Percentiles rank a stretch among this genome's conserved stretches.
Conservation (phyloP, 2,113 vertebrate species). For the Probosciger aterrimus region DNA sequence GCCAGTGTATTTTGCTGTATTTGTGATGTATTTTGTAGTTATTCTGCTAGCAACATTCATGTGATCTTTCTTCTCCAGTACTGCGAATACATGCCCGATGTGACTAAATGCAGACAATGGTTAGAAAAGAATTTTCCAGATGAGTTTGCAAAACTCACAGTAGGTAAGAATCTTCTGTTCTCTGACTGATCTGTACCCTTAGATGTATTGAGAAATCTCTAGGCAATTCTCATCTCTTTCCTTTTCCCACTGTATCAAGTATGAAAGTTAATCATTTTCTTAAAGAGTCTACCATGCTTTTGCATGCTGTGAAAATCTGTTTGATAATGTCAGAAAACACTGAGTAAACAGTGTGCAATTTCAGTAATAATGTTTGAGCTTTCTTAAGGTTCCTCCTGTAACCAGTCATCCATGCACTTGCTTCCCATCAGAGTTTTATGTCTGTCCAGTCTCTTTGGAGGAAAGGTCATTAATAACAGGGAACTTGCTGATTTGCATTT, state of each 20-base stretch:
- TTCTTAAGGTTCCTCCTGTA: neutral
- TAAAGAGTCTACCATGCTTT: neutral
- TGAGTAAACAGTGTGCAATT: neutral
- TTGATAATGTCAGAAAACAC: neutral
- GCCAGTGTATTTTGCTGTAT: neutral
- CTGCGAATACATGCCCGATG: conserved; percentile 99
- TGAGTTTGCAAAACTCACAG: conserved; percentile 93
- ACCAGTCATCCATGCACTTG: neutral
- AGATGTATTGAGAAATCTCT: neutral
- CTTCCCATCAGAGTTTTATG: neutral
- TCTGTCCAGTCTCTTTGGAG: neutral
- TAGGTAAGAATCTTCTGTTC: conserved; percentile 80
- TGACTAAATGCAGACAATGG: conserved; percentile 97
- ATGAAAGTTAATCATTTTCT: neutral
- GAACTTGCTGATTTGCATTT: neutral
- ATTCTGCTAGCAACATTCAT: neutral
- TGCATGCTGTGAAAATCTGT: neutral
- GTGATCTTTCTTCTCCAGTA: conserved; percentile 77
- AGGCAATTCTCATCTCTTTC: neutral
- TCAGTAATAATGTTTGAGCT: neutral
- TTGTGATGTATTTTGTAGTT: neutral
- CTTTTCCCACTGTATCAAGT: neutral
- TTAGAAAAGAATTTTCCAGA: conserved; percentile 98
- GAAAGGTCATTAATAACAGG: neutral
- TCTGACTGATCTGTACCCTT: neutral